phyloP scores from a whole-genome alignment of 2,113 vertebrate species.

The Psophia crepitans region DNA sequence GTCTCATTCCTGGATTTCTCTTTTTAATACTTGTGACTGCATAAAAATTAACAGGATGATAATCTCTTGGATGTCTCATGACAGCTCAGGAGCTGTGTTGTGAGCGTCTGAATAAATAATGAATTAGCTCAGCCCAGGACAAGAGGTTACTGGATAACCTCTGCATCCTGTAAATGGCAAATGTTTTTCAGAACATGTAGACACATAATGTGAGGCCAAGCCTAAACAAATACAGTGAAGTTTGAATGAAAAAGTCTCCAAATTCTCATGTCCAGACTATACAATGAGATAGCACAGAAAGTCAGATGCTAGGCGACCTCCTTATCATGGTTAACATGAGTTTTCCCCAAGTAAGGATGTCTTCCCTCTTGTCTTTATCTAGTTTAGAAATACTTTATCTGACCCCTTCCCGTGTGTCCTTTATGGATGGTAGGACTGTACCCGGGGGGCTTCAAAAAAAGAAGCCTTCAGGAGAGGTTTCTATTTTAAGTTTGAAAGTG shows the following conservation, averaged over 20 bases:
- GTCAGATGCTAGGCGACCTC: neutral
- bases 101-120: neutral
- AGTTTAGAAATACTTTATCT: constrained; percentile 7
- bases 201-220: neutral
- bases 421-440: neutral
- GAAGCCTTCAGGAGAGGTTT: neutral
- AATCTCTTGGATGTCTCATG: neutral
- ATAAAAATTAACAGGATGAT: neutral
- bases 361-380: constrained; percentile 13
- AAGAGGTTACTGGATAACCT: neutral
- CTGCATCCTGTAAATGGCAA: neutral
- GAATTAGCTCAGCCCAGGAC: neutral
- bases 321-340: neutral
- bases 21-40: neutral
- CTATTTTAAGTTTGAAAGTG: constrained; percentile 17
- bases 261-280: neutral
- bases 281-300: constrained; percentile 19
- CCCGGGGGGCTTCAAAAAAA: neutral
- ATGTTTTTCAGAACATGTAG: neutral
- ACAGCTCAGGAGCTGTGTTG: neutral
- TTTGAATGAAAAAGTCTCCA: neutral
- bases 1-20: neutral
- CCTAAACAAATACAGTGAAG: neutral
- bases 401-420: neutral
- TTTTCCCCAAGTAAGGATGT: neutral